Percentiles rank a stretch among this genome's conserved stretches.
Evolutionary conservation across 1,140 invertebrate genomes (phyloP).

Genomic region (Dryas iulia): DNA sequence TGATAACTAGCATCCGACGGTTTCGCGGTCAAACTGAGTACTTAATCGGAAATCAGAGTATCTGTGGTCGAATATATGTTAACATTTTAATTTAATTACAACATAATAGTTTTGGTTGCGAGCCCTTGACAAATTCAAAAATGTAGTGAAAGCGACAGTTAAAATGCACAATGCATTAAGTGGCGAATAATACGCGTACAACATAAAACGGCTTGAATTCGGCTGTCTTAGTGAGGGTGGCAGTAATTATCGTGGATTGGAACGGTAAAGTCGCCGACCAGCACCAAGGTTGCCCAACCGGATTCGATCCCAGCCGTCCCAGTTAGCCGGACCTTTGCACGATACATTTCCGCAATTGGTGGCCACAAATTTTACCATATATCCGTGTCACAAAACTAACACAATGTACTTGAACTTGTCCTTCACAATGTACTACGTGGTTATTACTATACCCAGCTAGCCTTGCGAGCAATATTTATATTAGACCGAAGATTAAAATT

Average conservation of each 20-base stretch:
- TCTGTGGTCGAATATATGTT: neutral
- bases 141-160: neutral
- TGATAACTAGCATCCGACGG: neutral
- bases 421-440: neutral
- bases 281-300: slow-evolving; percentile 71
- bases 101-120: neutral
- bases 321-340: slow-evolving; percentile 69
- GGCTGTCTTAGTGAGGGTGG: slow-evolving; percentile 39
- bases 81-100: neutral
- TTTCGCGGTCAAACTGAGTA: slow-evolving; percentile 10
- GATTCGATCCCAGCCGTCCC: slow-evolving; percentile 68
- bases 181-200: neutral
- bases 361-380: slow-evolving; percentile 4
- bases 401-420: neutral
- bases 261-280: slow-evolving; percentile 72
- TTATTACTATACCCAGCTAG: neutral
- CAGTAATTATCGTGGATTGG: slow-evolving; percentile 71
- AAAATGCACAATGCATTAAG: neutral
- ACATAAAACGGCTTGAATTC: neutral
- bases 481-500: neutral
- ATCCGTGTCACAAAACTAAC: slow-evolving; percentile 12
- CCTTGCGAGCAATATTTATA: neutral
- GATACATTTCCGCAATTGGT: slow-evolving; percentile 59
- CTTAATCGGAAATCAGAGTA: neutral
- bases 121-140: neutral